These are phyloP conservation scores for Macrophya alboannulata DNA, from an alignment of 2,888 invertebrate genomes.

Conservation along the genomic window DNA sequence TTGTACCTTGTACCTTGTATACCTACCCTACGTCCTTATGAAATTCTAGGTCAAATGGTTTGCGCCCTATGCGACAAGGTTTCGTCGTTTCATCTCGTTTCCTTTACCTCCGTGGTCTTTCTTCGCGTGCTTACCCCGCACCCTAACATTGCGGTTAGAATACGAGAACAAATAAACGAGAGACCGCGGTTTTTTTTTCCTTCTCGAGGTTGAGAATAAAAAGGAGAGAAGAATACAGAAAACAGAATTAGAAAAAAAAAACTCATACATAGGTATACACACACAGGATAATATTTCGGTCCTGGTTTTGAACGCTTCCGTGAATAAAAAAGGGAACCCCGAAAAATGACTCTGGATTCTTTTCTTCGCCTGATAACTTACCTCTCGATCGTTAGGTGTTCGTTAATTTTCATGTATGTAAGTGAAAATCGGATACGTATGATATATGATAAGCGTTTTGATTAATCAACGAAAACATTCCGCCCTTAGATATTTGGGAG, in stretches of 20 bases:
- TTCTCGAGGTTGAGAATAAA: neutral
- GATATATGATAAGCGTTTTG: neutral
- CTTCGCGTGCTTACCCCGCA: neutral
- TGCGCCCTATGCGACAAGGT: neutral
- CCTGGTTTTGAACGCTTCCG: neutral
- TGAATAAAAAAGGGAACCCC: neutral
- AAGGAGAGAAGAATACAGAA: neutral
- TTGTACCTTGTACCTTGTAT: neutral
- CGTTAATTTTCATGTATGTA: neutral
- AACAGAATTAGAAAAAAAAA: neutral
- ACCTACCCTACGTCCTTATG: neutral
- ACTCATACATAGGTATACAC: neutral
- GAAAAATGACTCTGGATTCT: neutral
- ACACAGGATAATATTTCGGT: neutral
- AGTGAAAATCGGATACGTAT: neutral
- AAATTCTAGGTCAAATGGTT: slow-evolving; percentile 24
- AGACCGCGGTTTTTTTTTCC: neutral
- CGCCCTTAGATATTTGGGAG: neutral
- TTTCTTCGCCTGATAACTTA: neutral
- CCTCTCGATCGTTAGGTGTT: neutral
- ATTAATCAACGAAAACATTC: neutral
- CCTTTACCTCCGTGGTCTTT: neutral
- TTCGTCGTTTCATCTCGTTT: neutral
- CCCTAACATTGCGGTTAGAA: neutral
- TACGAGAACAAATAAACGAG: slow-evolving; percentile 21